Evolutionary conservation across 2,797 vertebrate species (phyloP), one percentile per base, ranked within the genome.

Genomic region (Esox lucius): DNA sequence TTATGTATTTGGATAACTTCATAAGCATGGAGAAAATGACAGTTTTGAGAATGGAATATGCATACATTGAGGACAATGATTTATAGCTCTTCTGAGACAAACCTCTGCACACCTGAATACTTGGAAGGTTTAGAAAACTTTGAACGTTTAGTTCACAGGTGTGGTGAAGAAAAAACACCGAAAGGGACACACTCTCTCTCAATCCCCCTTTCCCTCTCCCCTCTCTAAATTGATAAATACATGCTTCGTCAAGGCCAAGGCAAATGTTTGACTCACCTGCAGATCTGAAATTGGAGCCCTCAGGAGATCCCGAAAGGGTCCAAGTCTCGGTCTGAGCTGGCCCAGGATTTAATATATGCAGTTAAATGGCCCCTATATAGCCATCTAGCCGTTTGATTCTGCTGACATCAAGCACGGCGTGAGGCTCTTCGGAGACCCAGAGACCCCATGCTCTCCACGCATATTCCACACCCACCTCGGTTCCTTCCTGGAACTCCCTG

Each of bases 231-330:
- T 83, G 88, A 92, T 93, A 93, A 90, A 94, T 91, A 94, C 90
- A 94, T 90, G 85, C 90, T 85, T 91, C 83, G 88, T 6, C 78
- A 83, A 79, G 85, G 94, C 94, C 94, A 95, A 95, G 91, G 87
- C 88, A 93, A 95, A 95, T 94, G 93, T 95, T 94, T 94, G 91
- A 93, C 90, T 91, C 94, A 95, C 94, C 94, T 94, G 93, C 91
- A 92, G 91, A 86, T 91, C 89, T 89, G 92, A 92, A 93, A 91
- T 81, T 90, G 86, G 92, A 90, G 90, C 91, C 87, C 93, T 92
- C 91, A 78, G 85, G 92, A 92, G 92, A 93, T 87, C 89, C 83
- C 80, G 85, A 79, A 88, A 75, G 3, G 76, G 85, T 91, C 90
- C 90, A 90, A 90, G 84, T 87, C 85, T 87, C 81, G 81, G 86